A percentile compares a stretch with the other conserved stretches of the same genome.
phyloP scores from a whole-genome alignment of 2,888 invertebrate genomes.

The Phengaris arion region DNA sequence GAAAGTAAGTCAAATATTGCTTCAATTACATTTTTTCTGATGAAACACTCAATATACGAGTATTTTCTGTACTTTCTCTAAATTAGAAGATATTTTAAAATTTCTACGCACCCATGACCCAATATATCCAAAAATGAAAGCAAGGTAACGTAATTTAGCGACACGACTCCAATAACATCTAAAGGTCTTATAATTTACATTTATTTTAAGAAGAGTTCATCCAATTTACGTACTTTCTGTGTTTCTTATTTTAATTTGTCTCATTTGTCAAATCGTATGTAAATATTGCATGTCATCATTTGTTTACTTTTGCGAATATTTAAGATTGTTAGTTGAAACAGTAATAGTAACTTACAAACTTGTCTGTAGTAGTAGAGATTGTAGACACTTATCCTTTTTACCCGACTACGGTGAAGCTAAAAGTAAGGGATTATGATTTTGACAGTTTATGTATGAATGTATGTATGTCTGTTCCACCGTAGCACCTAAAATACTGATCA shows the following conservation, averaged over 20 bases:
- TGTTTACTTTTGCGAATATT: background rate
- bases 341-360: too few relatives aligned
- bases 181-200: background rate
- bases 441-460: too few relatives aligned
- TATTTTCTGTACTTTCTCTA: background rate
- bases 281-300: background rate
- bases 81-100: background rate
- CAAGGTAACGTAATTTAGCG: constrained; percentile 19
- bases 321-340: too few relatives aligned
- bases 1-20: too few relatives aligned
- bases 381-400: too few relatives aligned
- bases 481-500: too few relatives aligned
- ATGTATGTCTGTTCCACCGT: too few relatives aligned
- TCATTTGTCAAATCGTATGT: too few relatives aligned
- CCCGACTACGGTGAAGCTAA: too few relatives aligned
- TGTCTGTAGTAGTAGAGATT: too few relatives aligned
- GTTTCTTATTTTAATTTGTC: background rate
- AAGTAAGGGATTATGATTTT: too few relatives aligned
- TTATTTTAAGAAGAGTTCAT: constrained; percentile 1
- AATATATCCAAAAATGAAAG: background rate
- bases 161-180: background rate
- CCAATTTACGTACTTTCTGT: background rate
- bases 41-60: background rate
- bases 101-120: background rate
- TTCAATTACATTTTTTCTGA: background rate